These are phyloP conservation scores for Cheilosia pagana DNA, from an alignment of 2,888 invertebrate species.

Conservation along the genomic window DNA sequence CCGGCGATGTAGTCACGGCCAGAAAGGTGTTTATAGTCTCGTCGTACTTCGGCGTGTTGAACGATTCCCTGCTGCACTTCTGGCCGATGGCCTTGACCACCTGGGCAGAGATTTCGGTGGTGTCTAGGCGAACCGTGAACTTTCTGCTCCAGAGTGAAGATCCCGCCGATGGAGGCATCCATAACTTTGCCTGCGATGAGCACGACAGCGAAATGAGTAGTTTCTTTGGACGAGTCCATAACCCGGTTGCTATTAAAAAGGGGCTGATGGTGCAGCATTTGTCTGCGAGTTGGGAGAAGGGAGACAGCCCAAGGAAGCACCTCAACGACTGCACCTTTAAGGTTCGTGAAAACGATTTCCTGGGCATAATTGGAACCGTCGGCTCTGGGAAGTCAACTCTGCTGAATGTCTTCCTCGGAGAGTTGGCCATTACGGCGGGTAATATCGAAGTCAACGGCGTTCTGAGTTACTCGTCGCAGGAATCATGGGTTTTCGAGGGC, in stretches of 20 bases:
- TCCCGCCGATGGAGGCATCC: conserved; percentile 61
- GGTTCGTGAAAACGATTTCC: conserved; percentile 58
- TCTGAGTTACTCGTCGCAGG: conserved; percentile 89
- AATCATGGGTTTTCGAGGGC: conserved; percentile 90
- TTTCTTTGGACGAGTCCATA: conserved; percentile 55
- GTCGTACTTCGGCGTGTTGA: conserved; percentile 91
- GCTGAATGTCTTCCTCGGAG: conserved; percentile 88
- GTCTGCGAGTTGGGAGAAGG: conserved; percentile 62
- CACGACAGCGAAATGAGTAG: conserved; percentile 35
- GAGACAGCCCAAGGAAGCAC: conserved; percentile 53
- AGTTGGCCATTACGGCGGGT: conserved; percentile 86
- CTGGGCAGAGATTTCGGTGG: conserved; percentile 90
- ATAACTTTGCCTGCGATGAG: conserved; percentile 55
- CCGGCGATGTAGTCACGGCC: conserved; percentile 87
- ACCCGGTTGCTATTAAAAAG: conserved; percentile 46
- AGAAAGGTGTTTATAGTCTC: conserved; percentile 91
- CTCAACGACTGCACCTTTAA: conserved; percentile 82
- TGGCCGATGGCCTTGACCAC: conserved; percentile 91
- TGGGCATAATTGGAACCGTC: conserved; percentile 87
- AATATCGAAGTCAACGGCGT: conserved; percentile 85
- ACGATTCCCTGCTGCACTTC: conserved; percentile 91
- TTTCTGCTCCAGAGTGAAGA: conserved; percentile 84
- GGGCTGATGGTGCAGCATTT: conserved; percentile 50
- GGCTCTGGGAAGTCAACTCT: conserved; percentile 89
- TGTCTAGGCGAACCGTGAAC: conserved; percentile 88